A percentile compares a stretch with the other conserved stretches of the same genome.
Evolutionary conservation across 2,113 vertebrate species (phyloP).

Genomic region (Chroicocephalus ridibundus): DNA sequence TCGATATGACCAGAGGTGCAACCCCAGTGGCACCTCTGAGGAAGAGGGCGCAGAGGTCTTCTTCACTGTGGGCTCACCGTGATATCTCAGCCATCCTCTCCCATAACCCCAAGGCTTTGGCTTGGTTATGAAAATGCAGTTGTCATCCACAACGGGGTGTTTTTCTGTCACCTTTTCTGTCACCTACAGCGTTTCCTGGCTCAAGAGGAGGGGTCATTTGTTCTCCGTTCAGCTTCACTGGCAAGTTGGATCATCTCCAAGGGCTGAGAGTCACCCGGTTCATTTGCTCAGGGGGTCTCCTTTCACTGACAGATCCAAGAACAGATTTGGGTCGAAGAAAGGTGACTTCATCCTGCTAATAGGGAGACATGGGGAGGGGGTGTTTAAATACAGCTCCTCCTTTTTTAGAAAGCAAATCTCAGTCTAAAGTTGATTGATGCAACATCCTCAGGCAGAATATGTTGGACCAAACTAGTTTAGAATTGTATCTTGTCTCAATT

Average conservation of each 20-base stretch:
- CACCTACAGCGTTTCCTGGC: not conserved
- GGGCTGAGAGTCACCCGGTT: not conserved
- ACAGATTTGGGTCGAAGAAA: not conserved
- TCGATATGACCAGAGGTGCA: not conserved
- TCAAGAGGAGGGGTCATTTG: not conserved
- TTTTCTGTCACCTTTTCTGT: not conserved
- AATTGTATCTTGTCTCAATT: not conserved
- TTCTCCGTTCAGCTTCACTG: not conserved
- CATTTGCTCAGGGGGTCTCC: not conserved
- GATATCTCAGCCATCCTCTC: not conserved
- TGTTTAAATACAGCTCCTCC: not conserved
- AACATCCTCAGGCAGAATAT: not conserved
- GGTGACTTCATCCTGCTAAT: not conserved
- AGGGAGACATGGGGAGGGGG: rapidly evolving
- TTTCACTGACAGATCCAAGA: not conserved
- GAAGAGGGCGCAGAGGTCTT: not conserved
- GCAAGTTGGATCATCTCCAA: not conserved
- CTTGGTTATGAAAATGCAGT: not conserved
- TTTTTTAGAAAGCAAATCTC: not conserved
- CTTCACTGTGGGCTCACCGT: not conserved
- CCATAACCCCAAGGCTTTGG: not conserved
- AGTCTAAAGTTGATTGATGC: not conserved
- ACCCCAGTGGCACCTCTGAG: not conserved
- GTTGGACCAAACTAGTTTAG: not conserved
- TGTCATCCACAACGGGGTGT: not conserved